These are phyloP conservation scores for Myopa testacea DNA, from an alignment of 2,888 invertebrate species.

Conservation along the genomic window DNA sequence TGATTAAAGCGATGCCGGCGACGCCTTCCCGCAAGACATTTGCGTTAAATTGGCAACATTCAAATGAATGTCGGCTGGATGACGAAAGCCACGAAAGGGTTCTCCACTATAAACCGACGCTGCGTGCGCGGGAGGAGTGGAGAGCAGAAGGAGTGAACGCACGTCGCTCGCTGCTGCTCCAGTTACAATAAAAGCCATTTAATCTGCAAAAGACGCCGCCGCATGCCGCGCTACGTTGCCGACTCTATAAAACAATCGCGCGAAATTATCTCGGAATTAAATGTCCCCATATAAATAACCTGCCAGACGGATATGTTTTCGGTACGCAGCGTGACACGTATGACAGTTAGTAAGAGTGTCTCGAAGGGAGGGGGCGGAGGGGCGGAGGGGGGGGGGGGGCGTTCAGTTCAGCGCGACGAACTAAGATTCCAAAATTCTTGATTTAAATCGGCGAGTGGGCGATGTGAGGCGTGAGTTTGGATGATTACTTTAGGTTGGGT, in stretches of 20 bases:
- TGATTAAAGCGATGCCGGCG: constrained; percentile 55
- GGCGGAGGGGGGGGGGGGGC: neutral
- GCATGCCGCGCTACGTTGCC: constrained; percentile 24
- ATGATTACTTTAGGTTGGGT: no score
- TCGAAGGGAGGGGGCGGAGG: neutral
- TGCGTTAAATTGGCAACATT: constrained; percentile 52
- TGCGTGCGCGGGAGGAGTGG: neutral
- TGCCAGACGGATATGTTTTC: constrained; percentile 11
- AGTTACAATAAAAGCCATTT: constrained; percentile 34
- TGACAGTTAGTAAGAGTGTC: neutral
- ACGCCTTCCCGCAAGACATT: constrained; percentile 38
- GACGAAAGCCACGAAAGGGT: constrained; percentile 43
- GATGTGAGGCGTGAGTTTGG: neutral
- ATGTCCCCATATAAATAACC: constrained; percentile 9
- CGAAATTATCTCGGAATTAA: constrained; percentile 37
- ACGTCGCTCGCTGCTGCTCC: constrained; percentile 25
- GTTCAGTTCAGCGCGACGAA: neutral
- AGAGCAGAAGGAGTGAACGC: constrained; percentile 10
- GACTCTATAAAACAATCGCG: constrained; percentile 13
- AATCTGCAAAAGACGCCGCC: constrained; percentile 39
- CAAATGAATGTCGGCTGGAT: constrained; percentile 46
- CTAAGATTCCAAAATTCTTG: neutral
- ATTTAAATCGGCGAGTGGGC: neutral
- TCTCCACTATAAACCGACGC: constrained; percentile 3
- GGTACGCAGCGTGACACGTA: neutral